phyloP scores from a whole-genome alignment of 2,113 vertebrate species.

The Rhabdomys dilectus region DNA sequence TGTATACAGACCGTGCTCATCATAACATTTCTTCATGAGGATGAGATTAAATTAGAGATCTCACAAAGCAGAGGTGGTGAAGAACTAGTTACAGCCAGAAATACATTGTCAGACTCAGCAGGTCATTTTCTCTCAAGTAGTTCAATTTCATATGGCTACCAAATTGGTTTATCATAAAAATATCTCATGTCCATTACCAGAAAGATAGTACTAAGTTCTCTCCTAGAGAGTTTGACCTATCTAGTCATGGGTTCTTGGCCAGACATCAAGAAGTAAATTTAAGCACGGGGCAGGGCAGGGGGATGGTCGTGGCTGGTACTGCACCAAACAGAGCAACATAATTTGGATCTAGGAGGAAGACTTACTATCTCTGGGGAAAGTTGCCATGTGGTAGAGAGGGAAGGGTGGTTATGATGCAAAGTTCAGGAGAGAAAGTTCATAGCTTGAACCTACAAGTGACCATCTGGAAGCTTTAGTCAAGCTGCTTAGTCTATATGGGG shows the following conservation, averaged over 20 bases:
- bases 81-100: neutral
- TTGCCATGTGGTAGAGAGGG: neutral
- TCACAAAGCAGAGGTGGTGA: neutral
- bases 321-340: neutral
- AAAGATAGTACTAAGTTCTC: neutral
- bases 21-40: neutral
- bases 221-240: neutral
- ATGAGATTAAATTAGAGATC: slow-evolving; percentile 19
- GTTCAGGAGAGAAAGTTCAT: neutral
- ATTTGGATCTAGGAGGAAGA: neutral
- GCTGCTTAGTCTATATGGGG: neutral
- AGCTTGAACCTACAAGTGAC: neutral
- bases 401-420: neutral
- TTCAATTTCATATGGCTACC: slow-evolving; percentile 39
- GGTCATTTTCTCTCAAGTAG: neutral
- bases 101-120: neutral
- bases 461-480: neutral
- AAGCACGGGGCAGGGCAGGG: too few relatives aligned
- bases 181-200: neutral
- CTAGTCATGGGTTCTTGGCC: neutral
- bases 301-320: neutral
- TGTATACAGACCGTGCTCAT: neutral
- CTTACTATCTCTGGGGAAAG: neutral
- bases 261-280: neutral
- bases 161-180: neutral